phyloP scores from a whole-genome alignment of 2,797 vertebrate genomes.

The Cuculus canorus region DNA sequence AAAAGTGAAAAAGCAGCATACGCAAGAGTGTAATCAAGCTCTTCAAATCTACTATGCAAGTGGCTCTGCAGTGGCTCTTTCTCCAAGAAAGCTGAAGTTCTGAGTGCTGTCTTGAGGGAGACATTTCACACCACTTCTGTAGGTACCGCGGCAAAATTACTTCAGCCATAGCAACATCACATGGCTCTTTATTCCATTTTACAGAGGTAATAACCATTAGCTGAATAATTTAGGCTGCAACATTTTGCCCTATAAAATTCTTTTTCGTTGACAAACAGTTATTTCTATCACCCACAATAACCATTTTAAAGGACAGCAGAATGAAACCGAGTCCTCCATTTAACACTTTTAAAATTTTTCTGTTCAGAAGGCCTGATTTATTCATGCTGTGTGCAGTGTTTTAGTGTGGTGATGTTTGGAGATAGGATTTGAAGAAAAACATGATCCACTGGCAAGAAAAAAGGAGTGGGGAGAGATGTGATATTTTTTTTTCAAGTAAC shows the following conservation, averaged over 20 bases:
- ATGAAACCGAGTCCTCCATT: neutral
- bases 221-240: conserved; percentile 54
- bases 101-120: conserved; percentile 37
- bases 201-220: conserved; percentile 52
- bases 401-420: neutral
- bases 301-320: neutral
- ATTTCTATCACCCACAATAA: conserved; percentile 20
- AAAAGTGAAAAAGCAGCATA: neutral
- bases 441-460: neutral
- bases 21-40: neutral
- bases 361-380: neutral
- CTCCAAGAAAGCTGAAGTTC: neutral
- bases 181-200: neutral
- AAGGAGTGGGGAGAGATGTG: neutral
- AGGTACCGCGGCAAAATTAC: neutral
- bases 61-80: neutral
- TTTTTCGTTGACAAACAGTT: conserved; percentile 37
- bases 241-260: neutral
- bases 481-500: neutral
- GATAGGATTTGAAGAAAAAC: neutral
- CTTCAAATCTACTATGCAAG: neutral
- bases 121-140: neutral
- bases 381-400: neutral
- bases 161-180: neutral
- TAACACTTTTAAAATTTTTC: neutral